Conservation (phyloP, 2,113 vertebrate genomes). For the Austrofundulus limnaeus region DNA sequence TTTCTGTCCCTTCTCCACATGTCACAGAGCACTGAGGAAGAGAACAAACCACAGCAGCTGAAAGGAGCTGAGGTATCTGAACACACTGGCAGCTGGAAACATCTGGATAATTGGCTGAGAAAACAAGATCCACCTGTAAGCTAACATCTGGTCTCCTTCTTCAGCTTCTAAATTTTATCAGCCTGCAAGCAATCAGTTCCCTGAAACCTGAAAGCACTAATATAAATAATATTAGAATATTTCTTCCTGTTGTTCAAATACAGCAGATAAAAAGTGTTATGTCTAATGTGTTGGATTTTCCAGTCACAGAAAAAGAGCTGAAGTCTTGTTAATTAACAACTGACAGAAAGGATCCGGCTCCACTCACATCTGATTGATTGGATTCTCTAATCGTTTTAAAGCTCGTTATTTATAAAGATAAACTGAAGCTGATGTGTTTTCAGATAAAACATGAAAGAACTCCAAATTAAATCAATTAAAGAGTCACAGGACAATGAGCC, state of each 20-base stretch:
- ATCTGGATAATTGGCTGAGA: neutral
- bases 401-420: neutral
- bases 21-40: conserved; percentile 87
- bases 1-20: conserved; percentile 89
- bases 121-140: conserved; percentile 5
- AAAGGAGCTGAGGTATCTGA: neutral
- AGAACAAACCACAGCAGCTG: conserved; percentile 2
- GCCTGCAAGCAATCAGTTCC: neutral
- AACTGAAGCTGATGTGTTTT: neutral
- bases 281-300: too few species aligned
- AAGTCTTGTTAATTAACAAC: neutral
- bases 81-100: neutral
- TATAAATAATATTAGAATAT: neutral
- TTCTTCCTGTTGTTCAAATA: too few species aligned
- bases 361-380: conserved; percentile 15
- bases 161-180: neutral
- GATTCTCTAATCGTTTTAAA: neutral
- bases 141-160: neutral
- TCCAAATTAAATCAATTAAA: too few species aligned
- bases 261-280: too few species aligned
- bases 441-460: neutral
- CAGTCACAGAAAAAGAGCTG: neutral
- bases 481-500: too few species aligned
- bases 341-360: neutral
- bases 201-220: neutral